These are phyloP conservation scores for Phoeniculus purpureus DNA, from an alignment of 2,797 vertebrate genomes.

Conservation along the genomic window DNA sequence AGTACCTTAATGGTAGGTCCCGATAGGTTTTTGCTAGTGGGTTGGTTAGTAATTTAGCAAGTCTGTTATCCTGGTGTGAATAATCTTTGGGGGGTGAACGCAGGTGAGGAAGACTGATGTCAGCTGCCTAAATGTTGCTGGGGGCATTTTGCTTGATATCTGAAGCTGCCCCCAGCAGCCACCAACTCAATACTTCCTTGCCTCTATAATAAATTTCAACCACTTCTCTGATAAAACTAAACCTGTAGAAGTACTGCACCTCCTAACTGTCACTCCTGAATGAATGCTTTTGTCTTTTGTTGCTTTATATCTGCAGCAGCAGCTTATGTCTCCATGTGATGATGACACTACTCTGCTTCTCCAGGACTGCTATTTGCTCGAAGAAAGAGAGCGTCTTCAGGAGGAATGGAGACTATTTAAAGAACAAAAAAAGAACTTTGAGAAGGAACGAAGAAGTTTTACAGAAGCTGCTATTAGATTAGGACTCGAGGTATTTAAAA, in stretches of 20 bases:
- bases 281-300: background rate
- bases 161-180: background rate
- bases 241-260: background rate
- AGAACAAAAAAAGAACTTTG: constrained; percentile 93
- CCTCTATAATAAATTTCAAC: background rate
- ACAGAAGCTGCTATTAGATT: constrained; percentile 96
- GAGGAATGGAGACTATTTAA: constrained; percentile 91
- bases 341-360: constrained; percentile 87
- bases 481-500: constrained; percentile 88
- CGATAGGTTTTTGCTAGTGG: background rate
- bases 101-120: background rate
- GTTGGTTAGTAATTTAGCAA: background rate
- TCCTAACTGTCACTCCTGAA: background rate
- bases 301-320: constrained; percentile 81
- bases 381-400: constrained; percentile 89
- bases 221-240: background rate
- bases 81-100: background rate
- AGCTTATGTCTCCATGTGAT: constrained; percentile 87
- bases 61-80: background rate
- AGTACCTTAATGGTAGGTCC: background rate
- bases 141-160: background rate
- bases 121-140: background rate
- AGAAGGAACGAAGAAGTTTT: constrained; percentile 92
- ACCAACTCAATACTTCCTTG: background rate
- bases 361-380: constrained; percentile 88